Base-by-base conservation (phyloP, 2,888 invertebrate species). In the Drosophila fungiperda region DNA sequence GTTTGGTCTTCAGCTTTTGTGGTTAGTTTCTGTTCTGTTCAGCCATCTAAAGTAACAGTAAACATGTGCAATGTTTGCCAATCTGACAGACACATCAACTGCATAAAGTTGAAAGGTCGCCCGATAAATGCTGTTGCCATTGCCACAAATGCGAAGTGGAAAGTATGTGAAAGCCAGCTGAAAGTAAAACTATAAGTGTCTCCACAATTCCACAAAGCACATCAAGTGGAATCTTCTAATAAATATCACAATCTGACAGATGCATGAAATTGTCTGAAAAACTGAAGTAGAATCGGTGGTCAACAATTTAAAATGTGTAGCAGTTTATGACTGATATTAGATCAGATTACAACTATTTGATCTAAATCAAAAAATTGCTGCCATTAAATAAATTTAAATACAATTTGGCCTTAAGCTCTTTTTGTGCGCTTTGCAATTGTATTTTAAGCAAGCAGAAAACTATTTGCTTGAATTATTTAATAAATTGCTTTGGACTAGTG, bases 31-130 rank as follows among this genome's bases (percentile, higher is more conserved):
- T 26, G 53, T 52, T 65, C 29, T 29, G 29, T 29, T 29, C 29
- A 29, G 72, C 15, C 68, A 73, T 60, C 66, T 61, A 59, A 73
- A 76, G 59, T 67, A 61, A 76, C 64, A 57, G 61, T 67, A 73
- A 79, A 73, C 76, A 73, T 76, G 73, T 73, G 63, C 76, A 64
- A 15, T 73, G 61, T 67, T 79, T 68, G 32, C 59, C 55, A 71
- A 71, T 66, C 75, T 76, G 71, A 74, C 78, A 64, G 68, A 45
- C 12, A 48, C 60, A 74, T 59, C 68, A 57, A 60, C 54, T 42
- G 20, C 38, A 58, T 20, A 26, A 64, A 72, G 52, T 23, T 68
- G 48, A 52, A 48, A 58, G 62, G 61, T 61, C 63, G 52, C 59
- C 58, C 11, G 11, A 29, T 38, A 45, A 42, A 32, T 42, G 57